These are phyloP conservation scores for Chionoecetes opilio DNA, from an alignment of 1,140 invertebrate species.

Conservation along the genomic window DNA sequence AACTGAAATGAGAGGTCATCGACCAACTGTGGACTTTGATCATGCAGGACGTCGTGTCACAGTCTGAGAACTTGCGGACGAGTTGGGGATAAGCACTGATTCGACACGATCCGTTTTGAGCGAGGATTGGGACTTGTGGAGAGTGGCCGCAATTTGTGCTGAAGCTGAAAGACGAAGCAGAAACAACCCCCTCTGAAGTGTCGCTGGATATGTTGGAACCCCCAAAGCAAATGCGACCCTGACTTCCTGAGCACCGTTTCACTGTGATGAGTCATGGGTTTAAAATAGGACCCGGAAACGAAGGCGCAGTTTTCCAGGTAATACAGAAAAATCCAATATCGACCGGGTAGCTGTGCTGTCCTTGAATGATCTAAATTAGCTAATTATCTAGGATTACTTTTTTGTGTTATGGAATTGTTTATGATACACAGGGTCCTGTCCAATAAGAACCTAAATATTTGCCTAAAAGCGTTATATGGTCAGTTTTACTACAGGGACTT, in stretches of 20 bases:
- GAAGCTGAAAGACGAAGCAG: neutral
- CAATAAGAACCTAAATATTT: too few species aligned
- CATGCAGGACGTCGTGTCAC: neutral
- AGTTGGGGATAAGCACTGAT: neutral
- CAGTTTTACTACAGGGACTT: too few species aligned
- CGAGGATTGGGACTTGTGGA: neutral
- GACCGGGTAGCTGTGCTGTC: too few species aligned
- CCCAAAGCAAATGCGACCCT: constrained; percentile 23
- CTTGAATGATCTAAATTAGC: too few species aligned
- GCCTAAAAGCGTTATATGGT: too few species aligned
- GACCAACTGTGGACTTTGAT: neutral
- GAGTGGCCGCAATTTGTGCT: constrained; percentile 48
- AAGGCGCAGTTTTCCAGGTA: too few species aligned
- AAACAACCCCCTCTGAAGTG: neutral
- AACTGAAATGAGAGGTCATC: neutral
- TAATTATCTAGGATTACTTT: too few species aligned
- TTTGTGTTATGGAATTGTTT: too few species aligned
- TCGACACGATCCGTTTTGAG: neutral
- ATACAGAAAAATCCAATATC: too few species aligned
- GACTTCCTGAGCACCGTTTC: neutral
- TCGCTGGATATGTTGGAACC: constrained; percentile 35
- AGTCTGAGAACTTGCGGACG: neutral
- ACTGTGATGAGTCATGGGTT: neutral
- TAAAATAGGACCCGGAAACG: too few species aligned
- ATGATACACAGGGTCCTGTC: too few species aligned